Base-by-base conservation (phyloP, 2,888 invertebrate species). In the Ctenicera cuprea region DNA sequence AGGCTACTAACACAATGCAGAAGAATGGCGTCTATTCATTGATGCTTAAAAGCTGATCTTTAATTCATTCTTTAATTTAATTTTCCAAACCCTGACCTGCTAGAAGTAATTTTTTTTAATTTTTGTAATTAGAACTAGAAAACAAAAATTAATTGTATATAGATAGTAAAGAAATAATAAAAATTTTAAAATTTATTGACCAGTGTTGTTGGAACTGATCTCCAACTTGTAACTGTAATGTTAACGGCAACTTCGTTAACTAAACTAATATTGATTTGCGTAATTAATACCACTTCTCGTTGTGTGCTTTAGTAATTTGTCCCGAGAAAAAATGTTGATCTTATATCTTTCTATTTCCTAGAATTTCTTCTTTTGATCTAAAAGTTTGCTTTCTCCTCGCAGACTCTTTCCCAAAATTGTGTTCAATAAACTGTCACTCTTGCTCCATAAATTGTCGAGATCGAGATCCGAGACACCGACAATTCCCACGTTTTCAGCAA, bases 401-500 rank as follows among this genome's bases (percentile, higher is more conserved):
- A 3, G 20, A 20, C 20, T 48, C 7, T 48, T 59, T 59, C 59
- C 38, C 59, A 59, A 59, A 54, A 59, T 59, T 59, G 38, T 20
- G 14, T 59, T 30, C 59, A 38, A 18, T 59, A 59, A 30, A 26
- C 33, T 30, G 54, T 30, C 26, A 54, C 54, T 54, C 20, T 52
- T 22, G 22, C 52, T 43, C 52, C 11, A n/a, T 30, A 54, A 12
- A 20, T 48, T 16, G 16, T 18, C 16, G 48, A 48, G 18, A 16
- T 43, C 43, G 43, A 2, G 14, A 16, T 16, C 1, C 4, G 43
- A 7, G 16, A 48, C 18, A 16, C 54, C 30, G 30, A 26, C 54
- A 54, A 30, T 54, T 54, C 54, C 54, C 54, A 54, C 54, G 54
- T 30, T 54, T 54, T 54, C 54, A 14, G 33, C 30, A 54, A 33